These are phyloP conservation scores for Papilio polyxenes DNA, from an alignment of 1,140 invertebrate species.

Conservation along the genomic window DNA sequence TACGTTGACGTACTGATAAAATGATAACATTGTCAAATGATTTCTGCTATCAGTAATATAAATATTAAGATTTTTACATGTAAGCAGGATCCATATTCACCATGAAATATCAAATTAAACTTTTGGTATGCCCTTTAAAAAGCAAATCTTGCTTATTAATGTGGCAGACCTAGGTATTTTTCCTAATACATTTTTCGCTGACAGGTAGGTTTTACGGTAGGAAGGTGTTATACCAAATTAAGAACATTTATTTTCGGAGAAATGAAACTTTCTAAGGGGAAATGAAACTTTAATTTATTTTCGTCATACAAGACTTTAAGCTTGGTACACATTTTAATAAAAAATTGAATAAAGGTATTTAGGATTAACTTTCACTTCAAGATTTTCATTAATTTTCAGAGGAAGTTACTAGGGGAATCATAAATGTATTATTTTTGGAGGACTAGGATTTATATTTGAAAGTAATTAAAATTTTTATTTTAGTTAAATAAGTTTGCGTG, in stretches of 20 bases:
- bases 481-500: no score
- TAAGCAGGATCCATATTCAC: not conserved
- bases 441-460: no score
- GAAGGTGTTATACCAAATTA: no score
- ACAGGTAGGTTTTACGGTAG: not conserved
- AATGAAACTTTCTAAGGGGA: not conserved
- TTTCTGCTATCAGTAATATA: conserved; percentile 56
- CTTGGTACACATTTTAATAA: not conserved
- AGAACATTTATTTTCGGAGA: not conserved
- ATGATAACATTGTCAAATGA: conserved; percentile 74
- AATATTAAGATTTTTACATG: conserved; percentile 35
- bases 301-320: not conserved
- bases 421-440: no score
- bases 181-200: not conserved
- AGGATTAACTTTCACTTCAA: no score
- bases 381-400: no score
- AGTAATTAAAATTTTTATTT: no score
- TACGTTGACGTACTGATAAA: conserved; percentile 72
- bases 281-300: not conserved
- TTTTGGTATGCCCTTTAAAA: not conserved
- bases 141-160: not conserved
- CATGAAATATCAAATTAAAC: not conserved
- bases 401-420: no score
- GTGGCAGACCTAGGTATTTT: not conserved
- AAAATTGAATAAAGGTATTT: no score